Evolutionary conservation across 2,113 vertebrate species (phyloP).

Genomic region (Deroptyus accipitrinus): DNA sequence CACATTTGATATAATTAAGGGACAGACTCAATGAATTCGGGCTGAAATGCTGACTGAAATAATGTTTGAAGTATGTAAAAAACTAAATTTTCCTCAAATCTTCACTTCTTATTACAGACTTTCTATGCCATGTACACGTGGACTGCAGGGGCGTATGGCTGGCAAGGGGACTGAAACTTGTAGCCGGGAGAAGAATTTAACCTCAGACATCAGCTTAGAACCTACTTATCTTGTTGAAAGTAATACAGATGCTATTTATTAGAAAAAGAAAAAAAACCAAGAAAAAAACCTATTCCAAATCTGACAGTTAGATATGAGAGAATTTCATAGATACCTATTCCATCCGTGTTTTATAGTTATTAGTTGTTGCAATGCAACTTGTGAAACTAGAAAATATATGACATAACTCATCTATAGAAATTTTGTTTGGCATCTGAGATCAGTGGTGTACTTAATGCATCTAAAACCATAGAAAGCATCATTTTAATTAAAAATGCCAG

Average conservation of each 20-base stretch:
- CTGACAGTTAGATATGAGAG: not conserved
- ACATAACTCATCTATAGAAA: conserved; percentile 29
- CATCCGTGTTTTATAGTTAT: not conserved
- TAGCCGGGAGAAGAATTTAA: not conserved
- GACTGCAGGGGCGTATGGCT: rapidly evolving
- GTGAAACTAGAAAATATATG: not conserved
- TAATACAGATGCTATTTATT: not conserved
- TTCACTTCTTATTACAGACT: not conserved
- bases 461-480: conserved; percentile 63
- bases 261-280: not conserved
- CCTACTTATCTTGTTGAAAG: not conserved
- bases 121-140: rapidly evolving
- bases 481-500: conserved; percentile 73
- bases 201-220: not conserved
- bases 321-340: not conserved
- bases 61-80: not conserved
- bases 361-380: not conserved
- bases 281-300: not conserved
- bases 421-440: conserved; percentile 55
- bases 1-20: not conserved
- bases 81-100: not conserved
- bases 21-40: not conserved
- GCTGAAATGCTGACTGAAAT: not conserved
- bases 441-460: conserved; percentile 48
- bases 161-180: not conserved